Evolutionary conservation across 1,140 invertebrate species (phyloP), one percentile per base, ranked within the genome.

Genomic region (Diplogasteroides magnus): DNA sequence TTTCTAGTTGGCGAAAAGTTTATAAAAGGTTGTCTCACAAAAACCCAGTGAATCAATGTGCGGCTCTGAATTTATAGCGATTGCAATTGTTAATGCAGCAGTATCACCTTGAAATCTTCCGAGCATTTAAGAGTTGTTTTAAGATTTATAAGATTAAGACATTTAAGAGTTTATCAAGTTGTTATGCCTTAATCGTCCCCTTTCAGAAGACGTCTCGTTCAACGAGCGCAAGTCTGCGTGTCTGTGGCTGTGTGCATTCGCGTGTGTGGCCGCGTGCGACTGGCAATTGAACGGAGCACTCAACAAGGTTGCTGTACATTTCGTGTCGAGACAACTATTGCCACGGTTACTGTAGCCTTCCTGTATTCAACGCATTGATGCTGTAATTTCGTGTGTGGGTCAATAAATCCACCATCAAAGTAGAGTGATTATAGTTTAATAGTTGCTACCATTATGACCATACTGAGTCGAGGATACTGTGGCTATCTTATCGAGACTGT

Each of bases 181-280:
- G n/a, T n/a, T n/a, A 2, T 2, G 23, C 26, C 29, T n/a, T n/a
- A n/a, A n/a, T n/a, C n/a, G n/a, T n/a, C n/a, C n/a, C n/a, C n/a
- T n/a, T 15, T 6, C 32, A 6, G 69, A 71, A 6, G 69, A 71
- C n/a, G 15, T 71, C 6, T 56, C 59, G 63, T 32, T 66, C 26
- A 59, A 56, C 55, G 31, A 73, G 60, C 63, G 67, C 19, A 74
- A 74, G 37, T 27, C 59, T 1, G 69, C 73, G 1, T 67, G 73
- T 64, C 65, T 74, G 37, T 71, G 70, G 60, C 59, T 74, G 15
- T 72, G 67, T 56, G 64, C 69, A 3, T 56, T 64, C 60, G 60
- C 73, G 14, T 69, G 64, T 15, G 73, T 74, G 25, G 68, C 73
- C 27, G 64, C 69, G 31, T 23, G 67, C 31, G 25, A 72, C 25